Evolutionary conservation across 2,113 vertebrate genomes (phyloP), one percentile per base, ranked within the genome.

Genomic region (Delphinapterus leucas): DNA sequence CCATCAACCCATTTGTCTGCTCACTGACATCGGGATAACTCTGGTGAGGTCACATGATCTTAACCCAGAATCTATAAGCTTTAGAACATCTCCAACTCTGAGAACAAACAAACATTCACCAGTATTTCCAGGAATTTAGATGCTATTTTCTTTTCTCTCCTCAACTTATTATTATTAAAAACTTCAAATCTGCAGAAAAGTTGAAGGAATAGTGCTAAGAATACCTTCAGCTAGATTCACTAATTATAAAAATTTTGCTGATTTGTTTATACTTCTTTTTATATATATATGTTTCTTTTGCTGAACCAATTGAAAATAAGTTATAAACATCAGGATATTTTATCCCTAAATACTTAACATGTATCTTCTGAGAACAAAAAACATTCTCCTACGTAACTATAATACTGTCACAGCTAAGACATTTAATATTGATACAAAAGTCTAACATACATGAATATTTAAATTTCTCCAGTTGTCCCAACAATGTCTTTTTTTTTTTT

Each of bases 271-370:
- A 86, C 18, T 31, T 80, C 31, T 73, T 26, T 74, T 84, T 60
- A 31, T 63, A 58, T 17, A n/a, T 70, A 17, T 41, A 53, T 74
- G 15, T 73, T 81, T 94, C 61, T 79, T 71, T 80, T 85, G 36
- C 20, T 96, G 63, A 90, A 20, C 74, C n/a, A 88, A 41, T 36
- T 91, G 49, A 91, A 96, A 87, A 61, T 68, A 86, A 49, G 26
- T 68, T 21, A 58, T 58, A 58, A 58, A 58, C 55, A 58, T 58
- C 55, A 58, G 18, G 55, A 58, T 58, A 58, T 44, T 90, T 86
- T 61, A 49, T 18, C 33, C 53, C 58, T 85, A 79, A 77, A 38
- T 65, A 49, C 28, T 36, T 31, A 84, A 15, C 31, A 68, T 1
- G 49, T 79, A 33, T 74, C 74, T 81, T 41, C 38, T 87, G 74